Conservation (phyloP, 2,797 vertebrate genomes). For the Percopsis omiscomaycus region DNA sequence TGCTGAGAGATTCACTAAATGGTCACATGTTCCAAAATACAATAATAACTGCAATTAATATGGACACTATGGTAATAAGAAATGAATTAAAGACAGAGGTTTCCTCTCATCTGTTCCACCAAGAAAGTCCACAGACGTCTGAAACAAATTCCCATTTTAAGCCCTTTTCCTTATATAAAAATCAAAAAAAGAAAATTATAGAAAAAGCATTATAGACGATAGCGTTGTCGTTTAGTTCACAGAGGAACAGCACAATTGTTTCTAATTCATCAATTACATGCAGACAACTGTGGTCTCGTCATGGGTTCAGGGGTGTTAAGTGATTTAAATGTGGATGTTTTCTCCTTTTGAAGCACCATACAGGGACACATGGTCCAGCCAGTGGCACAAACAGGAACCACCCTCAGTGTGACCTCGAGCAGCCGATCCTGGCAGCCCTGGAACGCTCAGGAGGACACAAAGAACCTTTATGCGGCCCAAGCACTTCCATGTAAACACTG, state of each 20-base stretch:
- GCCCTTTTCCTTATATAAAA: neutral
- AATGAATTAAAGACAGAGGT: neutral
- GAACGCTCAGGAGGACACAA: constrained; percentile 59
- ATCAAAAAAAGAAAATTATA: constrained; percentile 4
- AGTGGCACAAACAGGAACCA: constrained; percentile 48
- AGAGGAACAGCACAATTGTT: constrained; percentile 11
- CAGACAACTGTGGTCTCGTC: constrained; percentile 22
- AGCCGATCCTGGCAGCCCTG: constrained; percentile 30
- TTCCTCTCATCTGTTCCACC: constrained; percentile 3
- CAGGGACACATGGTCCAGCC: constrained; percentile 32
- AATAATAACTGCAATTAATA: neutral
- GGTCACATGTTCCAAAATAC: neutral
- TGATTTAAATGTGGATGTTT: constrained; percentile 25
- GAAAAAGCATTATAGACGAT: neutral
- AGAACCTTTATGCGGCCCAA: constrained; percentile 61
- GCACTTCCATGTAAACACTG: constrained; percentile 42
- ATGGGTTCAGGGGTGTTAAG: constrained; percentile 10
- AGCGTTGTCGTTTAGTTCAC: constrained; percentile 3
- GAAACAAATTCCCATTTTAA: neutral
- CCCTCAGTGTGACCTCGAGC: constrained; percentile 54
- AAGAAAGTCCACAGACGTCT: constrained; percentile 2
- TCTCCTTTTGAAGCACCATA: constrained; percentile 10
- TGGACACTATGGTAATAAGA: neutral
- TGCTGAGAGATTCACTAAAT: no score
- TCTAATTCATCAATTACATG: constrained; percentile 36